Evolutionary conservation across 2,888 invertebrate species (phyloP).

Genomic region (Sphinx pinastri): DNA sequence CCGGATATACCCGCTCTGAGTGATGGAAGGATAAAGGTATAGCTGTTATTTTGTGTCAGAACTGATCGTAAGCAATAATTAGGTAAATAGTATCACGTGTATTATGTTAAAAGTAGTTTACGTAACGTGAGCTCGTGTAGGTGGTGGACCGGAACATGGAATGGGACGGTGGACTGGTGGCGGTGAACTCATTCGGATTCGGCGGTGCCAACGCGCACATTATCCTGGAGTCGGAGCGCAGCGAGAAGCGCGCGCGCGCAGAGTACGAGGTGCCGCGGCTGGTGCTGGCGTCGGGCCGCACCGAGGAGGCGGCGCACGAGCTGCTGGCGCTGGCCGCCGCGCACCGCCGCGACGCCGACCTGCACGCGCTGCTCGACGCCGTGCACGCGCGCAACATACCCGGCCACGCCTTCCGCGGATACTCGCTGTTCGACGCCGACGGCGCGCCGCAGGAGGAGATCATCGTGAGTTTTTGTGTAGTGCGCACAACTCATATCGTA

Average conservation of each 20-base stretch:
- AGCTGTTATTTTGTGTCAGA: neutral
- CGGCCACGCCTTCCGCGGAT: conserved; percentile 93
- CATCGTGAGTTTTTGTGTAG: conserved; percentile 41
- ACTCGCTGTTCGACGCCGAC: conserved; percentile 83
- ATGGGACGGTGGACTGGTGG: conserved; percentile 96
- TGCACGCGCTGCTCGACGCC: conserved; percentile 90
- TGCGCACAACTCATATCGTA: neutral
- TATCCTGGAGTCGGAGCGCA: conserved; percentile 90
- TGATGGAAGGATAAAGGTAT: conserved; percentile 93
- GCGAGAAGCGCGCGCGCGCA: conserved; percentile 80
- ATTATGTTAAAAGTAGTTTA: neutral
- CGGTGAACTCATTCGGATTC: conserved; percentile 98
- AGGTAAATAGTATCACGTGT: no score
- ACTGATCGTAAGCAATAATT: neutral
- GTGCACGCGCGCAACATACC: conserved; percentile 88
- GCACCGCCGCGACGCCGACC: conserved; percentile 87
- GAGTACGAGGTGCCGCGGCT: conserved; percentile 71
- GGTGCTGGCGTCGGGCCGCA: conserved; percentile 92
- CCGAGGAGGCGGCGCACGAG: conserved; percentile 88
- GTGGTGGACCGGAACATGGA: conserved; percentile 92
- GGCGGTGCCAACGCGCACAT: conserved; percentile 98
- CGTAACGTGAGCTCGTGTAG: conserved; percentile 47
- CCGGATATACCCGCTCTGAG: conserved; percentile 94
- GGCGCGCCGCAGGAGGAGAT: conserved; percentile 47
- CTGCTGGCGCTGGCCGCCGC: conserved; percentile 86